Evolutionary conservation across 2,888 invertebrate species (phyloP).

Genomic region (Hermaeophaga mercurialis): DNA sequence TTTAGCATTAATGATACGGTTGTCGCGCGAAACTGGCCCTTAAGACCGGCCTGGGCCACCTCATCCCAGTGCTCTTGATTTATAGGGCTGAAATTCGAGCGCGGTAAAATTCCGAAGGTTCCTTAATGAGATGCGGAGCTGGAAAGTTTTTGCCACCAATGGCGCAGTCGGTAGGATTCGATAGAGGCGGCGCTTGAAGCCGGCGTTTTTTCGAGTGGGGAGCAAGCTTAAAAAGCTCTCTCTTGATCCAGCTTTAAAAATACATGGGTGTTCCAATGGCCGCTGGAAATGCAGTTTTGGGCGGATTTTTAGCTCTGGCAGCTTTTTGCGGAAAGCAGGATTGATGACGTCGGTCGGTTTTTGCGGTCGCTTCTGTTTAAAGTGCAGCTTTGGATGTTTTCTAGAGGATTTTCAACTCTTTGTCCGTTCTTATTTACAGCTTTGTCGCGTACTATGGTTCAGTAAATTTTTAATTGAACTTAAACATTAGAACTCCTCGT

Average conservation of each 20-base stretch:
- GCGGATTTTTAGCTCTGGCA: constrained; percentile 47
- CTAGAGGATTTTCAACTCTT: constrained; percentile 50
- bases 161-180: constrained; percentile 42
- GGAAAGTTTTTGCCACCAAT: constrained; percentile 58
- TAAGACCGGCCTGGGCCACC: constrained; percentile 39
- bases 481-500: constrained; percentile 27
- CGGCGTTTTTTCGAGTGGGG: constrained; percentile 53
- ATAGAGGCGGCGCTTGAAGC: constrained; percentile 49
- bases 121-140: constrained; percentile 58
- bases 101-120: constrained; percentile 57
- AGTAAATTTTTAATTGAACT: constrained; percentile 43
- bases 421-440: constrained; percentile 51
- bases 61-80: constrained; percentile 49
- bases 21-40: constrained; percentile 45
- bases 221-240: constrained; percentile 52
- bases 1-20: constrained; percentile 52
- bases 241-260: constrained; percentile 57
- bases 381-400: constrained; percentile 52
- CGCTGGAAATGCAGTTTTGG: constrained; percentile 57
- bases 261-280: constrained; percentile 58
- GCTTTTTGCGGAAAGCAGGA: constrained; percentile 54
- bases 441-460: constrained; percentile 40
- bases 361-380: constrained; percentile 54
- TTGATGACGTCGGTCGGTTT: constrained; percentile 49
- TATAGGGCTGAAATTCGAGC: constrained; percentile 56